These are phyloP conservation scores for Drepana falcataria DNA, from an alignment of 2,888 invertebrate genomes.

Conservation along the genomic window DNA sequence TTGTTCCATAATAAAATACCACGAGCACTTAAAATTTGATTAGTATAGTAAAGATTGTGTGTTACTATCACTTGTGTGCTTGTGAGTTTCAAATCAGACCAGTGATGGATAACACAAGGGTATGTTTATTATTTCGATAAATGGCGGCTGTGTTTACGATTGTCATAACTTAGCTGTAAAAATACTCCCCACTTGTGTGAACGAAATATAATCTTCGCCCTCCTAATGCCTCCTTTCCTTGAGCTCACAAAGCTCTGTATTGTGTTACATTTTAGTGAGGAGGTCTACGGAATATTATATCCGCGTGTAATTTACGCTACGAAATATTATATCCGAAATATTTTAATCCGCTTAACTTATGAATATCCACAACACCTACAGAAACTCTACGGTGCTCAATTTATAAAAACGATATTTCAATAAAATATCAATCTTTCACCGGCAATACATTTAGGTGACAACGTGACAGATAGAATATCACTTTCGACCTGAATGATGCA, in stretches of 20 bases:
- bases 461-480: too few relatives aligned
- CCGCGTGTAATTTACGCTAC: not conserved
- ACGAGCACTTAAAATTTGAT: too few relatives aligned
- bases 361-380: not conserved
- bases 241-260: not conserved
- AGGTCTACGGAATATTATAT: not conserved
- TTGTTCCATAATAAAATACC: too few relatives aligned
- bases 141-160: constrained; percentile 26
- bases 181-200: constrained; percentile 14
- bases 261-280: not conserved
- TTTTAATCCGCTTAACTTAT: constrained; percentile 11
- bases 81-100: not conserved
- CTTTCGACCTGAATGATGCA: too few relatives aligned
- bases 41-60: too few relatives aligned
- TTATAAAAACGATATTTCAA: too few relatives aligned
- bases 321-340: not conserved
- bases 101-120: not conserved
- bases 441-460: too few relatives aligned
- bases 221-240: not conserved
- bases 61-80: too few relatives aligned
- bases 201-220: constrained; percentile 8
- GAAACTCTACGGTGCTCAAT: too few relatives aligned
- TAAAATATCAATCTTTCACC: too few relatives aligned
- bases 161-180: constrained; percentile 35
- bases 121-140: not conserved